Evolutionary conservation across 1,140 invertebrate species (phyloP).

Genomic region (Danaus melanippus): DNA sequence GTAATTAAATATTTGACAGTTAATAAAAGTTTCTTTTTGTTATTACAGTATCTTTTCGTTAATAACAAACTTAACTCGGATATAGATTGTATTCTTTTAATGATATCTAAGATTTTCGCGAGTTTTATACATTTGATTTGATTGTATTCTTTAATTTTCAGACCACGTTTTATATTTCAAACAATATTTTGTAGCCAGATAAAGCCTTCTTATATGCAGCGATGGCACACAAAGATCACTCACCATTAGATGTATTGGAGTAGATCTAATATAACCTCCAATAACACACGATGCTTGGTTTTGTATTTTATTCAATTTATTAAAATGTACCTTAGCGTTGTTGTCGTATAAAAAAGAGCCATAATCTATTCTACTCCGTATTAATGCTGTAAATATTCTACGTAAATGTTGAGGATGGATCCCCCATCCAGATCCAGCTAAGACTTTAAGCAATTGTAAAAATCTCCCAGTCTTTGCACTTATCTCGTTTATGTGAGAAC

Average conservation of each 20-base stretch:
- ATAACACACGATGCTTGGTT: neutral
- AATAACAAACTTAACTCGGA: neutral
- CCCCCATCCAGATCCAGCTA: conserved; percentile 3
- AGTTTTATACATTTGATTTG: too few relatives aligned
- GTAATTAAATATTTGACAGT: conserved; percentile 2
- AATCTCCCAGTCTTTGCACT: conserved; percentile 1
- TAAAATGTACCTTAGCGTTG: conserved; percentile 1
- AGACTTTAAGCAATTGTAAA: neutral
- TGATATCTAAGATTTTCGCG: too few relatives aligned
- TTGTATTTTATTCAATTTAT: conserved; percentile 2
- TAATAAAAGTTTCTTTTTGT: conserved; percentile 3
- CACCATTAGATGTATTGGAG: conserved; percentile 2
- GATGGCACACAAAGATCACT: neutral
- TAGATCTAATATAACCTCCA: conserved; percentile 4
- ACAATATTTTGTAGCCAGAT: too few relatives aligned
- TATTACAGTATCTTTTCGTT: neutral
- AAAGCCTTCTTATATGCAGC: too few relatives aligned
- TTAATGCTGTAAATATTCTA: neutral
- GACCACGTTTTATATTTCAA: too few relatives aligned
- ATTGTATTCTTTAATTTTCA: neutral
- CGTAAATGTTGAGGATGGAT: neutral
- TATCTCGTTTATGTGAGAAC: conserved; percentile 1
- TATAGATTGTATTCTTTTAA: too few relatives aligned
- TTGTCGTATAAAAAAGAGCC: conserved; percentile 3
- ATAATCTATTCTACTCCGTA: too few relatives aligned